Evolutionary conservation across 2,113 vertebrate genomes (phyloP).

Genomic region (Charina bottae): DNA sequence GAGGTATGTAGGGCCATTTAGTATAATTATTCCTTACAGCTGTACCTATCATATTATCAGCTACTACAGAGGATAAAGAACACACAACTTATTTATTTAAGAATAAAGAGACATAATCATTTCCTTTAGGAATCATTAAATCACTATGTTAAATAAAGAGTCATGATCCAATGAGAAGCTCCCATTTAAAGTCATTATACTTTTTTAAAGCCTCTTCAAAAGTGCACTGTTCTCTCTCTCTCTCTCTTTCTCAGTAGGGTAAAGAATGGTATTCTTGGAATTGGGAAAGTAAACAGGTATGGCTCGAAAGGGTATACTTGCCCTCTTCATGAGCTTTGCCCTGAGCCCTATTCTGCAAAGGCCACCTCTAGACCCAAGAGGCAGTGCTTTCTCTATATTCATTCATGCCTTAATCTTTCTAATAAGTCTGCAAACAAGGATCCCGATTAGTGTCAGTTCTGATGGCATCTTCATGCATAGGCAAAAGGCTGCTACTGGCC

Average conservation of each 20-base stretch:
- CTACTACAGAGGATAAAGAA: conserved; percentile 71
- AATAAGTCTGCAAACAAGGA: conserved; percentile 28
- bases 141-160: conserved; percentile 68
- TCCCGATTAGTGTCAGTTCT: conserved; percentile 38
- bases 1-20: conserved; percentile 74
- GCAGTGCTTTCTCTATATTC: conserved; percentile 32
- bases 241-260: conserved; percentile 42
- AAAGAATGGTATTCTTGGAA: conserved; percentile 27
- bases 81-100: conserved; percentile 76
- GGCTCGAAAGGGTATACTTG: neutral
- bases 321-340: neutral
- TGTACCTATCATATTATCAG: conserved; percentile 76
- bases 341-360: conserved; percentile 20
- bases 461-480: conserved; percentile 41
- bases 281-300: conserved; percentile 34
- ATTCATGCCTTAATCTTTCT: conserved; percentile 12
- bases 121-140: conserved; percentile 74
- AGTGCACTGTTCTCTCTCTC: conserved; percentile 46
- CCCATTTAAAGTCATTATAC: conserved; percentile 66
- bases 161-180: conserved; percentile 65
- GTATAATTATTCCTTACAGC: conserved; percentile 77
- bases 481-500: conserved; percentile 26
- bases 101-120: conserved; percentile 73
- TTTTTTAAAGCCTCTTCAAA: conserved; percentile 22
- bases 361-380: conserved; percentile 9